A percentile compares a stretch with the other conserved stretches of the same genome.
phyloP scores from a whole-genome alignment of 2,113 vertebrate species.

The Salvelinus sp. region DNA sequence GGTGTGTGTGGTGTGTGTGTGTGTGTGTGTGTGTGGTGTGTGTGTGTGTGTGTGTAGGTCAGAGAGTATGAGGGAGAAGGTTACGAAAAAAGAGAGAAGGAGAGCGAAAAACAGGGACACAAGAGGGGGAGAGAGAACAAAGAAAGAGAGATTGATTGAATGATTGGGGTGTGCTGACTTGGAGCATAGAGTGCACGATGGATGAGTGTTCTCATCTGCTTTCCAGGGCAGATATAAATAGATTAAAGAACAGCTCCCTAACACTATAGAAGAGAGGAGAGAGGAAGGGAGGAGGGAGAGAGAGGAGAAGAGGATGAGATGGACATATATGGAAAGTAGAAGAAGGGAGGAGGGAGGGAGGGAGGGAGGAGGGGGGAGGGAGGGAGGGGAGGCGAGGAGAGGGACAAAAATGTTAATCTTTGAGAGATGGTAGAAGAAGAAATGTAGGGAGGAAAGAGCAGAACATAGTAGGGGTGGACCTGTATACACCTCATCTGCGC shows the following conservation, averaged over 20 bases:
- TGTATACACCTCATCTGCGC: neutral
- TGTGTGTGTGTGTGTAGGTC: neutral
- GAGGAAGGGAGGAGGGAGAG: slow-evolving; percentile 19
- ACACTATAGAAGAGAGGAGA: slow-evolving; percentile 19
- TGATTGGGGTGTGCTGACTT: neutral
- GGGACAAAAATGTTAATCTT: neutral
- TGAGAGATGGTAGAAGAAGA: neutral
- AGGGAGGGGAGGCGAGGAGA: too few relatives aligned
- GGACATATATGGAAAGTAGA: neutral
- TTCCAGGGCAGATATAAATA: slow-evolving; percentile 42
- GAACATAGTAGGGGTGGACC: neutral
- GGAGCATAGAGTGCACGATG: slow-evolving; percentile 13
- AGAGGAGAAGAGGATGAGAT: slow-evolving; percentile 20
- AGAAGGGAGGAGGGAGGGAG: neutral
- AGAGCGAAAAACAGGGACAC: neutral
- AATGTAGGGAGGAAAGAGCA: neutral
- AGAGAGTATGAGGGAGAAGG: neutral
- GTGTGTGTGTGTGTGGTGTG: too few relatives aligned
- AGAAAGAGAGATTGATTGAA: neutral
- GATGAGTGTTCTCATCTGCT: slow-evolving; percentile 4
- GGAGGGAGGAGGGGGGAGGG: neutral
- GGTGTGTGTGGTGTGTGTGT: too few relatives aligned
- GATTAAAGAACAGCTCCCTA: slow-evolving; percentile 37
- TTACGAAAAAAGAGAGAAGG: neutral
- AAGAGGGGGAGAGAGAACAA: slow-evolving; percentile 11